Evolutionary conservation across 2,113 vertebrate species (phyloP).

Genomic region (Numenius arquata): DNA sequence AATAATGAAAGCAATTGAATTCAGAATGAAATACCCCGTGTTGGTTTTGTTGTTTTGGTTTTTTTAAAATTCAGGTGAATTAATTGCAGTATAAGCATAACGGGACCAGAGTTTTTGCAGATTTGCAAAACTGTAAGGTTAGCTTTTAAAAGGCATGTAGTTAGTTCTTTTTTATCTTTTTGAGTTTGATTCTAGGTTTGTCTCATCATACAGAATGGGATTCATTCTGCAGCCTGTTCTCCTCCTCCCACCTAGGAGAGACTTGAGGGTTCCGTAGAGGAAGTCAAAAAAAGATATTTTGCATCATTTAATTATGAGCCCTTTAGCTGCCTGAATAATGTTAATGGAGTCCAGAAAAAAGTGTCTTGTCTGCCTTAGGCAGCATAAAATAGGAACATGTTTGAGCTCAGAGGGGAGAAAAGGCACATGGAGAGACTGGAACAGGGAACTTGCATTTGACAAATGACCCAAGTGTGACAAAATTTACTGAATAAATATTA

Average conservation of each 20-base stretch:
- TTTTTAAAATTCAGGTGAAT: not conserved
- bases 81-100: not conserved
- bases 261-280: not conserved
- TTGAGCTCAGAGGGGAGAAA: not conserved
- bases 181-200: not conserved
- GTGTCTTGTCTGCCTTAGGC: not conserved
- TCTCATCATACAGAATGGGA: not conserved
- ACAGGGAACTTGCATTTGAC: not conserved
- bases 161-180: not conserved
- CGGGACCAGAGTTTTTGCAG: not conserved
- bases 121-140: not conserved
- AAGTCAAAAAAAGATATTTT: conserved; percentile 4
- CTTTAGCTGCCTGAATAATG: not conserved
- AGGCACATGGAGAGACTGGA: not conserved
- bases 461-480: not conserved
- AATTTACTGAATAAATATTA: not conserved
- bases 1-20: not conserved
- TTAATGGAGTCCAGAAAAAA: conserved; percentile 2
- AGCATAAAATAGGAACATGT: not conserved
- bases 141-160: not conserved
- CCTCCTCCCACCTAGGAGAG: not conserved
- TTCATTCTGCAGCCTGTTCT: not conserved
- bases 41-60: not conserved
- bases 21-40: not conserved
- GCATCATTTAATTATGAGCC: conserved; percentile 19